Percentiles rank a stretch among this genome's conserved stretches.
These are phyloP conservation scores for Trogon surrucura DNA, from an alignment of 2,113 vertebrate genomes.

Conservation along the genomic window DNA sequence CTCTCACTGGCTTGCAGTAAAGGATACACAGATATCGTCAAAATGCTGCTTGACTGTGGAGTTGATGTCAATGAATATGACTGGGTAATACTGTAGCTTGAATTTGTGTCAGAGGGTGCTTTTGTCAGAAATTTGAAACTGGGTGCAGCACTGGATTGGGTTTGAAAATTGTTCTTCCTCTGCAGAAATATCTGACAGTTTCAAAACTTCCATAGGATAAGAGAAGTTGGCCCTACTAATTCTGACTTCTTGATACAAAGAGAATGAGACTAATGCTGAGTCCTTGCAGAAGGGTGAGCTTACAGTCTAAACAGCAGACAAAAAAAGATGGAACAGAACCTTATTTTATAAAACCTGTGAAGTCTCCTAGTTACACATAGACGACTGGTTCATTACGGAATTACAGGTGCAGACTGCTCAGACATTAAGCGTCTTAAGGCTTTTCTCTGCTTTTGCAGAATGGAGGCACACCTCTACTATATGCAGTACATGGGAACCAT, in stretches of 20 bases:
- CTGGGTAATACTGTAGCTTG: constrained; percentile 83
- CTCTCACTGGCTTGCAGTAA: constrained; percentile 96
- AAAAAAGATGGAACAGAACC: neutral
- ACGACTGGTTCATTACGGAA: neutral
- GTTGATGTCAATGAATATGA: constrained; percentile 98
- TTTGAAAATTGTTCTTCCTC: neutral
- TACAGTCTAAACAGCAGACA: neutral
- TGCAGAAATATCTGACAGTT: neutral
- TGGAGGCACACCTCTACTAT: constrained; percentile 93
- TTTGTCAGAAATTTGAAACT: neutral
- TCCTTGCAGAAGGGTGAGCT: neutral
- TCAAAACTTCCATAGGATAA: neutral
- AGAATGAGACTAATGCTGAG: neutral
- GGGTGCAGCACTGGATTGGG: neutral
- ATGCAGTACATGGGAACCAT: constrained; percentile 98
- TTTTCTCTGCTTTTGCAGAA: constrained; percentile 81
- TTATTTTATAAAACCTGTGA: neutral
- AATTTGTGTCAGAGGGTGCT: neutral
- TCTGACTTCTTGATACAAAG: neutral
- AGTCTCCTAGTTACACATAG: neutral
- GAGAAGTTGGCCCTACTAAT: neutral
- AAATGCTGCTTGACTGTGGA: constrained; percentile 98
- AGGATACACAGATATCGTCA: constrained; percentile 97
- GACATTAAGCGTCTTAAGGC: neutral
- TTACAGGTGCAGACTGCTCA: neutral